Conservation (phyloP, 2,113 vertebrate species). For the Nanorana parkeri region DNA sequence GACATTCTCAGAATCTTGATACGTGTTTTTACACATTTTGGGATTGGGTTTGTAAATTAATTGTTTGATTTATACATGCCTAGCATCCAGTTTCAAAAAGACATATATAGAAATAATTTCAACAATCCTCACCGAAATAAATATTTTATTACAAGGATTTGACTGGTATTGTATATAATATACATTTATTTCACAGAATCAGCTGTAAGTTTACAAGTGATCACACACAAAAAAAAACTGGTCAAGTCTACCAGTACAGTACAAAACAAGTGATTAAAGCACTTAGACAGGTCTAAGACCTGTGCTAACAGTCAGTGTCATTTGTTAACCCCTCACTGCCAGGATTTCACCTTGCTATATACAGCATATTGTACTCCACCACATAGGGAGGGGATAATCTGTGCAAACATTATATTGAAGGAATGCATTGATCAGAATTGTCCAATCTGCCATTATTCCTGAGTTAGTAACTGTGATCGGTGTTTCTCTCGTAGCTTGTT, state of each 20-base stretch:
- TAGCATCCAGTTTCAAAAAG: too few species aligned
- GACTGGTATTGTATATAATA: constrained; percentile 21
- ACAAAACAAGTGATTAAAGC: constrained; percentile 56
- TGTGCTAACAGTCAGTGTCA: constrained; percentile 53
- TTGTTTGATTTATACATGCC: too few species aligned
- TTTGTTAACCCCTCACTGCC: neutral
- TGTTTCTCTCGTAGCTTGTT: constrained; percentile 81
- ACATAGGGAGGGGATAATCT: constrained; percentile 34
- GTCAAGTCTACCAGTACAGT: constrained; percentile 57
- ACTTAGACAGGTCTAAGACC: constrained; percentile 64
- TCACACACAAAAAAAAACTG: neutral
- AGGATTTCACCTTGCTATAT: neutral
- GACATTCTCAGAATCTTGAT: too few species aligned
- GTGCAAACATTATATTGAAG: constrained; percentile 64
- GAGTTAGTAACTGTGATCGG: constrained; percentile 72
- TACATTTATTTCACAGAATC: neutral
- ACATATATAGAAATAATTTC: neutral
- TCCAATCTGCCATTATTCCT: constrained; percentile 64
- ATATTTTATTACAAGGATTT: constrained; percentile 61
- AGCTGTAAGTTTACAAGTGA: neutral
- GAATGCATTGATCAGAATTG: constrained; percentile 64
- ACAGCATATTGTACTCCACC: neutral
- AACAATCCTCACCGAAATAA: constrained; percentile 61
- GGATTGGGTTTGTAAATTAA: too few species aligned
- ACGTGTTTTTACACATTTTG: too few species aligned